These are phyloP conservation scores for Sminthurides bifidus DNA, from an alignment of 1,140 invertebrate genomes.

Conservation along the genomic window DNA sequence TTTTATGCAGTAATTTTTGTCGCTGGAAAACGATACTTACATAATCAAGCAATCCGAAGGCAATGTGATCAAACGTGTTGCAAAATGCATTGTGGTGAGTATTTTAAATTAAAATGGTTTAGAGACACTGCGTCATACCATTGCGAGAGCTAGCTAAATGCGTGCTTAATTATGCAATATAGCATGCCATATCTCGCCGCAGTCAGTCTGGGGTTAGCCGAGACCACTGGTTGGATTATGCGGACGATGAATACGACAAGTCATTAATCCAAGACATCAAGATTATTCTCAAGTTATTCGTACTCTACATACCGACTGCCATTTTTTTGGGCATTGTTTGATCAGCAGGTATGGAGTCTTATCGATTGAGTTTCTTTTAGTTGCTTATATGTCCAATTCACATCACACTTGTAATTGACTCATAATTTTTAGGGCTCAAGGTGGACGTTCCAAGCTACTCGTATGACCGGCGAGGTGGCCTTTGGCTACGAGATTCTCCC, in stretches of 20 bases:
- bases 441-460: slow-evolving; percentile 87
- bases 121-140: not conserved
- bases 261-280: slow-evolving; percentile 62
- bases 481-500: slow-evolving; percentile 58
- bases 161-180: not conserved
- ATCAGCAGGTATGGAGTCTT: slow-evolving; percentile 53
- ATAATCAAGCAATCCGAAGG: slow-evolving; percentile 62
- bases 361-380: not conserved
- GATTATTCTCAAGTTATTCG: slow-evolving; percentile 53
- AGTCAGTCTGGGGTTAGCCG: slow-evolving; percentile 39
- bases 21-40: slow-evolving; percentile 59
- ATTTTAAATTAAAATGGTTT: slow-evolving; percentile 32
- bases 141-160: not conserved
- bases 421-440: no score
- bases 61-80: slow-evolving; percentile 65
- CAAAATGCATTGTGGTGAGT: slow-evolving; percentile 66
- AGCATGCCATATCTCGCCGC: slow-evolving; percentile 1
- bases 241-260: slow-evolving; percentile 53
- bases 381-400: not conserved
- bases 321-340: slow-evolving; percentile 82
- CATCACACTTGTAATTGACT: slow-evolving; percentile 33
- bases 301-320: slow-evolving; percentile 68
- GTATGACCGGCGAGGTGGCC: slow-evolving; percentile 66
- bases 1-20: slow-evolving; percentile 63
- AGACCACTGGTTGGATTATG: slow-evolving; percentile 66